A percentile compares a stretch with the other conserved stretches of the same genome.
phyloP scores from a whole-genome alignment of 2,113 vertebrate species.

The Diadophis punctatus region DNA sequence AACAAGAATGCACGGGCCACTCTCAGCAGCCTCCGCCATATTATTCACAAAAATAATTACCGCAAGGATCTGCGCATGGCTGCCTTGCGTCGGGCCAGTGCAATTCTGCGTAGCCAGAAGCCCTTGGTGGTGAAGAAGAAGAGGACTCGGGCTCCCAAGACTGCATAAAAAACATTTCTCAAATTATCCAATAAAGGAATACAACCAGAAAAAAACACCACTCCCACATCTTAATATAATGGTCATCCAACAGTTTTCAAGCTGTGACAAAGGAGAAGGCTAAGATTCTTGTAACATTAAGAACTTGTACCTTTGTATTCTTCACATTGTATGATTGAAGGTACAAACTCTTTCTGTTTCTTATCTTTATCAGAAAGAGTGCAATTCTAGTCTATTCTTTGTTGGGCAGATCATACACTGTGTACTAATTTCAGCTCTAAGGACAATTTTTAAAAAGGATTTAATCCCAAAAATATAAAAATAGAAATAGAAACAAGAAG shows the following conservation, averaged over 20 bases:
- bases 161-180: conserved; percentile 61
- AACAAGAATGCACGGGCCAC: conserved; percentile 89
- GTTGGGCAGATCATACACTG: neutral
- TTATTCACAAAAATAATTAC: conserved; percentile 89
- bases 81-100: conserved; percentile 84
- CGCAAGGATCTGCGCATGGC: conserved; percentile 88
- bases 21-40: conserved; percentile 84
- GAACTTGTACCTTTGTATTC: neutral
- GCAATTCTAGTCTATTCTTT: neutral
- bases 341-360: neutral
- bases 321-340: neutral
- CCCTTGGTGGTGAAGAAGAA: conserved; percentile 90
- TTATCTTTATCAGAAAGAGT: neutral
- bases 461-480: neutral
- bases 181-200: conserved; percentile 12
- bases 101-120: conserved; percentile 90
- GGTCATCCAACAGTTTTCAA: neutral
- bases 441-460: neutral
- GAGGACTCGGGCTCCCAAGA: conserved; percentile 81
- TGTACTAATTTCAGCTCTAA: neutral
- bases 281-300: neutral
- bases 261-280: neutral
- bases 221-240: neutral
- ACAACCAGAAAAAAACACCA: neutral
- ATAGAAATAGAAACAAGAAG: neutral